These are phyloP conservation scores for Tipula confusa DNA, from an alignment of 2,888 invertebrate genomes.

Conservation along the genomic window DNA sequence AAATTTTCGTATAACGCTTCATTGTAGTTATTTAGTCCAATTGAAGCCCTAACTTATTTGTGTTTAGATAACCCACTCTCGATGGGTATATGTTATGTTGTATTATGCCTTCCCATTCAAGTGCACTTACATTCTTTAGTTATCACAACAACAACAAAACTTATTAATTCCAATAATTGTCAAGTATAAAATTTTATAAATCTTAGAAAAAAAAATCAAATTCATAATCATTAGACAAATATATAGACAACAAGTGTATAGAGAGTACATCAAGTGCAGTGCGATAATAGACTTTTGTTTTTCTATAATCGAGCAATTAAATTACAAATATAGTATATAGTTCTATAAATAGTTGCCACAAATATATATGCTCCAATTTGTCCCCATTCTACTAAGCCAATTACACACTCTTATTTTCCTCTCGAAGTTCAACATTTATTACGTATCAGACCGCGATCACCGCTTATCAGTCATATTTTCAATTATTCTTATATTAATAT, in stretches of 20 bases:
- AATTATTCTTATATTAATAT: background rate
- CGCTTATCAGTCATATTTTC: background rate
- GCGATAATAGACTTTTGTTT: background rate
- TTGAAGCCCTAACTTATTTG: no score
- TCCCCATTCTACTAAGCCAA: background rate
- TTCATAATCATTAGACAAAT: background rate
- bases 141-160: no score
- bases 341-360: background rate
- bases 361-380: background rate
- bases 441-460: background rate
- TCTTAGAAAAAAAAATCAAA: background rate
- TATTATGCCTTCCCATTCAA: no score
- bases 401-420: background rate
- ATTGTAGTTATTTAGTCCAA: no score
- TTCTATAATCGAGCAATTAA: slow-evolving; percentile 14
- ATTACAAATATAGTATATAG: background rate
- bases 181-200: background rate
- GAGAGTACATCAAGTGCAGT: background rate
- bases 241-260: background rate
- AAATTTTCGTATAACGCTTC: no score
- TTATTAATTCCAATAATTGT: no score
- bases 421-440: background rate
- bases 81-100: no score
- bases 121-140: no score
- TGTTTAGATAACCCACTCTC: no score